Conservation (phyloP, 2,797 vertebrate genomes). For the Scyliorhinus canicula region DNA sequence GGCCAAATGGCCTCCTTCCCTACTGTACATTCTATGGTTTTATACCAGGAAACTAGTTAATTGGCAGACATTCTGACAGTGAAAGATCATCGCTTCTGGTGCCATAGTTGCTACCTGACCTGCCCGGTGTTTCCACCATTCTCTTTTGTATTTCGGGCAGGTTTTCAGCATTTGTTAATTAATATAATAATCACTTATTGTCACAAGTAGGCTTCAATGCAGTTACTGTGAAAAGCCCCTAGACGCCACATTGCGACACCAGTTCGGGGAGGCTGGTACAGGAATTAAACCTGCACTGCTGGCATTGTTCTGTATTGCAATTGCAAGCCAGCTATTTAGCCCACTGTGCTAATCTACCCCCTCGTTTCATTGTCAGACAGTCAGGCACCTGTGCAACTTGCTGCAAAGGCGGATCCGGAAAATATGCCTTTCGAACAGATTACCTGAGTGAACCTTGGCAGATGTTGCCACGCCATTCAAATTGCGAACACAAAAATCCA, state of each 20-base stretch:
- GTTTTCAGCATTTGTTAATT: background rate
- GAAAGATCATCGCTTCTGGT: background rate
- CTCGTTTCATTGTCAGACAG: background rate
- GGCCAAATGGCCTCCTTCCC: no score
- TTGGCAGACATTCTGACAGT: background rate
- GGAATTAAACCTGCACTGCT: no score
- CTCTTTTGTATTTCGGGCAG: background rate
- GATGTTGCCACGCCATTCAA: background rate
- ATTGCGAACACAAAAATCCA: background rate
- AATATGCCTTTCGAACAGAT: background rate
- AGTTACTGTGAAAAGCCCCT: no score
- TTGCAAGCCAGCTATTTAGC: no score
- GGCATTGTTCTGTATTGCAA: no score
- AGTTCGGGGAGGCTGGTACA: no score
- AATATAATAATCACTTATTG: no score
- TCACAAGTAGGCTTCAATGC: no score
- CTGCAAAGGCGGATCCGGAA: background rate
- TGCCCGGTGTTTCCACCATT: background rate
- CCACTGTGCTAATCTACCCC: no score
- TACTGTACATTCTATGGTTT: no score
- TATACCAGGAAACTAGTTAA: background rate
- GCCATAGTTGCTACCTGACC: background rate
- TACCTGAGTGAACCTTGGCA: background rate
- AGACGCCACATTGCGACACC: no score
- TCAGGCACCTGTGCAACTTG: background rate